A percentile compares a stretch with the other conserved stretches of the same genome.
Evolutionary conservation across 2,113 vertebrate species (phyloP).

Genomic region (Chloebia gouldiae): DNA sequence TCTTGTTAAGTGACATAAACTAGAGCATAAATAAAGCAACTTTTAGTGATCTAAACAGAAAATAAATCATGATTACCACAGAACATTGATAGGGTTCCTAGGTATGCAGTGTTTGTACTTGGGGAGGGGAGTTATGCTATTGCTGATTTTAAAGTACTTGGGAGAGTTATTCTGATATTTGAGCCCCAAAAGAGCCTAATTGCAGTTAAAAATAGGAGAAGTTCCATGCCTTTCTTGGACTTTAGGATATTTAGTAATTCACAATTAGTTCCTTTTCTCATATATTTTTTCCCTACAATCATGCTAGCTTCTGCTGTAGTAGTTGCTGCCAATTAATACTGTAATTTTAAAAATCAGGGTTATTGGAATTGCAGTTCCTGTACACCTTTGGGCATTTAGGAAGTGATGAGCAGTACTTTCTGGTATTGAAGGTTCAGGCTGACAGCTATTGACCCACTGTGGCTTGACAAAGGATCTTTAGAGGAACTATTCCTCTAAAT

Average conservation of each 20-base stretch:
- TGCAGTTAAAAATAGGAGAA: neutral
- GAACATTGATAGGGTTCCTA: neutral
- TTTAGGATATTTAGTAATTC: neutral
- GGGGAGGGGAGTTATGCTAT: neutral
- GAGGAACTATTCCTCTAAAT: neutral
- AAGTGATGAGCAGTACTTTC: neutral
- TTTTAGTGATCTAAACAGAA: neutral
- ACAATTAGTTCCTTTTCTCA: neutral
- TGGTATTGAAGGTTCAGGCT: neutral
- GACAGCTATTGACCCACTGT: neutral
- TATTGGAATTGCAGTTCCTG: neutral
- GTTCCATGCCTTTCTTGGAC: neutral
- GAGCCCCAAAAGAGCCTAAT: neutral
- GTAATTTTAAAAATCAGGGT: neutral
- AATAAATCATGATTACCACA: neutral
- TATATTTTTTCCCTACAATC: neutral
- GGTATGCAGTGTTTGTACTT: neutral
- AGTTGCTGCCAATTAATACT: neutral
- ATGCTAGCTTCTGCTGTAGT: neutral
- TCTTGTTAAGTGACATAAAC: neutral
- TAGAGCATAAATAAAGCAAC: neutral
- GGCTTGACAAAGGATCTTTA: neutral
- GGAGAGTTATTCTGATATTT: neutral
- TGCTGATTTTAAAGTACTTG: neutral
- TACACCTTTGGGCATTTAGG: neutral